Evolutionary conservation across 2,888 invertebrate species (phyloP), one percentile per base, ranked within the genome.

Genomic region (Andrena trimmerana): DNA sequence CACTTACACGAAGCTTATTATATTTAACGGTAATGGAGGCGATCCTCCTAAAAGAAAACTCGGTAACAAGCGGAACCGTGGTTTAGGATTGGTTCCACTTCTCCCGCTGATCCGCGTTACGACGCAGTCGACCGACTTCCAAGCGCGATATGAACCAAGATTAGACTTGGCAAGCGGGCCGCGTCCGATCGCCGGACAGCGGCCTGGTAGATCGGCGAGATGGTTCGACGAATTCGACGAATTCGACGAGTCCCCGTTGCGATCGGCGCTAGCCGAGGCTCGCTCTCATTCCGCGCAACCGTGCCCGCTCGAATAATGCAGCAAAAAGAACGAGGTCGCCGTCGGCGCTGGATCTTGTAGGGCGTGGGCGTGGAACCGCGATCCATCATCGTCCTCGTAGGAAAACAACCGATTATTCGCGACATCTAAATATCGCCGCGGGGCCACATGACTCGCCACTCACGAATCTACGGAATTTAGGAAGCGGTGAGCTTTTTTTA

Each of bases 401-500:
- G 73, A 87, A 86, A 87, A 83, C 83, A 83, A 83, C 78, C 80
- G 82, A 83, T 86, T 86, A 86, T 81, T 87, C 81, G 78, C 81
- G 73, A 81, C 72, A 79, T 70, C 85, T 82, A 90, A 88, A 88
- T 89, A 86, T 89, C 75, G 65, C 81, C 52, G 77, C 74, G 81
- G 81, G 78, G 81, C 89, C 88, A 87, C 86, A 90, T 90, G 85
- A 86, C 89, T 90, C 79, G 71, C 67, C 88, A 87, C 88, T 89
- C 87, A 90, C 90, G 90, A 90, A 90, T 87, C 85, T 78, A 81
- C 85, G 85, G 83, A 86, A 90, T 90, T 90, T 90, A 90, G 89
- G 89, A 90, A 90, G 83, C 87, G 78, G 78, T 33, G 77, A 77
- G 86, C 78, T 87, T 84, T 87, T 88, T 89, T 86, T 89, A 88